A percentile compares a stretch with the other conserved stretches of the same genome.
Evolutionary conservation across 1,140 invertebrate species (phyloP).

Genomic region (Drosophila orosa): DNA sequence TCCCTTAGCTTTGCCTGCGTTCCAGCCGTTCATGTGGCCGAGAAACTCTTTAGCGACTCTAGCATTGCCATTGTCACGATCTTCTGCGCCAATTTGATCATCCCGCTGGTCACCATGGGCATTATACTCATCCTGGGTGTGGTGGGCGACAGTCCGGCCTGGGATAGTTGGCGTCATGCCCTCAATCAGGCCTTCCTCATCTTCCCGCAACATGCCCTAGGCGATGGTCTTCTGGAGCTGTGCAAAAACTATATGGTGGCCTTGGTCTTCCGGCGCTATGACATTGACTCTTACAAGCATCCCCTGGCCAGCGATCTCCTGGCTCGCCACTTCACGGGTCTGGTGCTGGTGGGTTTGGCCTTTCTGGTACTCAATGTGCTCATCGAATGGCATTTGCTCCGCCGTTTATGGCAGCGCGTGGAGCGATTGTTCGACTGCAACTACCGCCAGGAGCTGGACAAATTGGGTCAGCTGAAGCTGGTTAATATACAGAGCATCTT

Average conservation of each 20-base stretch:
- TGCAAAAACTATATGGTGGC: constrained; percentile 88
- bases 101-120: constrained; percentile 86
- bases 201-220: constrained; percentile 88
- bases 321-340: constrained; percentile 85
- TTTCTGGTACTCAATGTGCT: constrained; percentile 86
- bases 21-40: constrained; percentile 85
- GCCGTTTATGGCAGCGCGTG: constrained; percentile 39
- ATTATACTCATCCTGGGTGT: constrained; percentile 87
- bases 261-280: constrained; percentile 86
- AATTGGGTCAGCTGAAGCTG: constrained; percentile 64
- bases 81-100: constrained; percentile 88
- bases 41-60: constrained; percentile 87
- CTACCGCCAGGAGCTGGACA: constrained; percentile 49
- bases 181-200: constrained; percentile 87
- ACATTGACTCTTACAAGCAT: constrained; percentile 88
- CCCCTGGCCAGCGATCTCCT: constrained; percentile 86
- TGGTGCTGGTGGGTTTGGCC: constrained; percentile 85
- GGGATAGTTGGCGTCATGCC: constrained; percentile 85
- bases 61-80: constrained; percentile 88
- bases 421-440: constrained; percentile 46
- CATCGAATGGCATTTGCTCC: constrained; percentile 85
- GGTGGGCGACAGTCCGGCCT: constrained; percentile 86
- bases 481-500: constrained; percentile 65
- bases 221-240: constrained; percentile 87
- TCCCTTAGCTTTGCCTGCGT: constrained; percentile 84